phyloP scores from a whole-genome alignment of 64 coral and sea anemone genomes.

The Montipora capricornis region DNA sequence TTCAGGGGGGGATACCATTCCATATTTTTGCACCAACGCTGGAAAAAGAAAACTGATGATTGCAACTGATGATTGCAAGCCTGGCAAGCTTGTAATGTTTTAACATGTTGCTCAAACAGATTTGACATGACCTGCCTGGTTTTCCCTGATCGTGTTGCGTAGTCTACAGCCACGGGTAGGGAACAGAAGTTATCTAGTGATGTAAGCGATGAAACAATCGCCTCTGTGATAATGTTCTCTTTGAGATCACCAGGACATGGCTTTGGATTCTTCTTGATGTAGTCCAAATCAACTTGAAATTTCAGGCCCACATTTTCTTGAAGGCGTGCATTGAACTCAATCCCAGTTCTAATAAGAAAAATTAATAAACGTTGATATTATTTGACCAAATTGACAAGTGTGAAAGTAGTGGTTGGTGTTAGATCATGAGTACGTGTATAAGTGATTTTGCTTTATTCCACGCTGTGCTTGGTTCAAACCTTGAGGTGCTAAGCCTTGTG shows the following conservation, averaged over 20 bases:
- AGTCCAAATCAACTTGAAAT: slow-evolving; percentile 55
- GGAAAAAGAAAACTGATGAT: too few species aligned
- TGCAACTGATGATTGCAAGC: too few species aligned
- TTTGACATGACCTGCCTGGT: slow-evolving; percentile 32
- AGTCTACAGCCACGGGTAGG: slow-evolving; percentile 65
- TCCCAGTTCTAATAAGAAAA: too few species aligned
- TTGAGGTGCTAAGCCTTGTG: too few species aligned
- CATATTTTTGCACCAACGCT: too few species aligned
- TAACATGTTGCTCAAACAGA: slow-evolving; percentile 42
- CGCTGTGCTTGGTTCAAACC: too few species aligned
- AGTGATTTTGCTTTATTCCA: too few species aligned
- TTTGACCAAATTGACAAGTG: too few species aligned
- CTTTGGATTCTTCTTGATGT: neutral
- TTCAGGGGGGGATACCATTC: too few species aligned
- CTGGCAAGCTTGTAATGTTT: slow-evolving; percentile 42
- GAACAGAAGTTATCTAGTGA: slow-evolving; percentile 75
- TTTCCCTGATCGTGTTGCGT: slow-evolving; percentile 36
- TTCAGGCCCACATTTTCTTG: slow-evolving; percentile 46
- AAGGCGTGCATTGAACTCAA: neutral
- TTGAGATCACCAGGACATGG: slow-evolving; percentile 2
- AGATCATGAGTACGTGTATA: too few species aligned
- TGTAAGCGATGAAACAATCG: slow-evolving; percentile 15
- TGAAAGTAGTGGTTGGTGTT: too few species aligned
- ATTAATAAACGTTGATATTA: too few species aligned
- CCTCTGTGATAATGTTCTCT: slow-evolving; percentile 21